Evolutionary conservation across 2,888 invertebrate species (phyloP).

Genomic region (Epicampocera succincta): DNA sequence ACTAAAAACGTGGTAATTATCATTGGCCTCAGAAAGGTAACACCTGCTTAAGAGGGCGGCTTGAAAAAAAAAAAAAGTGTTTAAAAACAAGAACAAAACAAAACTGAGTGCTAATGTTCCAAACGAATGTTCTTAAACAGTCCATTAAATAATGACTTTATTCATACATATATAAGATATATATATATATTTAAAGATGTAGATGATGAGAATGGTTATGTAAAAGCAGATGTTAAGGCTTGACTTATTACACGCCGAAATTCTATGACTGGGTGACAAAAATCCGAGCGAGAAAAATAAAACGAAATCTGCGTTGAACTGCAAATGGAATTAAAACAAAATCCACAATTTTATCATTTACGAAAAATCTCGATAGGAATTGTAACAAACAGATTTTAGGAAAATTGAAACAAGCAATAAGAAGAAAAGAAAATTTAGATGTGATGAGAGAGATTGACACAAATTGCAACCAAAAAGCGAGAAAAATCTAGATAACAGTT

Average conservation of each 20-base stretch:
- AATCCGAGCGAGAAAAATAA: constrained; percentile 38
- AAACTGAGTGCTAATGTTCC: constrained; percentile 18
- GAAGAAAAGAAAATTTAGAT: constrained; percentile 39
- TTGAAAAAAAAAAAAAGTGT: neutral
- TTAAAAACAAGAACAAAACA: neutral
- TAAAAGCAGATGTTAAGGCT: constrained; percentile 72
- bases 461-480: constrained; percentile 73
- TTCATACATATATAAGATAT: too few relatives aligned
- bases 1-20: constrained; percentile 32
- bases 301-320: constrained; percentile 30
- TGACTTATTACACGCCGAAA: constrained; percentile 48
- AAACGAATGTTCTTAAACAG: neutral
- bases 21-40: neutral
- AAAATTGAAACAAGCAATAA: constrained; percentile 50
- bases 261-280: constrained; percentile 62
- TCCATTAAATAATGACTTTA: constrained; percentile 30
- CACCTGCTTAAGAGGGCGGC: constrained; percentile 39
- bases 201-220: constrained; percentile 36
- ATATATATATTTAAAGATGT: neutral
- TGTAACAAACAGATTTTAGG: constrained; percentile 59
- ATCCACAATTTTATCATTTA: constrained; percentile 62
- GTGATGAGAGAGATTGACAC: constrained; percentile 65
- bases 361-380: constrained; percentile 61
- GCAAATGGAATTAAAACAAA: constrained; percentile 67
- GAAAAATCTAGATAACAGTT: constrained; percentile 76